Percentiles rank a stretch among this genome's conserved stretches.
Conservation (phyloP, 2,888 invertebrate genomes). For the Eucriotettix oculatus region DNA sequence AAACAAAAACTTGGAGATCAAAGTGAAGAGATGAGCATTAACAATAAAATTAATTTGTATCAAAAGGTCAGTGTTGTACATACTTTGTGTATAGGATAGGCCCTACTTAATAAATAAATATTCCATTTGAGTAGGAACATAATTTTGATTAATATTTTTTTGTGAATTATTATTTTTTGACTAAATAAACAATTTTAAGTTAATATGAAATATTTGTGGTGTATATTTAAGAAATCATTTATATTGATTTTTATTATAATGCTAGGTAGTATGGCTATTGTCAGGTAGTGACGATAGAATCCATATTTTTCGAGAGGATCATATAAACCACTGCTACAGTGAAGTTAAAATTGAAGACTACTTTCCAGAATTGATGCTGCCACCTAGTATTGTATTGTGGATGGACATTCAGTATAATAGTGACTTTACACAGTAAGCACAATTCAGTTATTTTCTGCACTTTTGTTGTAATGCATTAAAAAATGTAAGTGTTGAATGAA, state of each 20-base stretch:
- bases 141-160: too few species aligned
- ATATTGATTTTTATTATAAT: neutral
- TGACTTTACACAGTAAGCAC: constrained; percentile 27
- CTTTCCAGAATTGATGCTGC: constrained; percentile 41
- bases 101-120: too few species aligned
- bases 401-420: constrained; percentile 33
- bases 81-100: too few species aligned
- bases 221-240: neutral
- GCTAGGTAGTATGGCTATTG: constrained; percentile 40
- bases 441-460: neutral
- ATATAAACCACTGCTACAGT: constrained; percentile 34
- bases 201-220: neutral
- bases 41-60: too few species aligned
- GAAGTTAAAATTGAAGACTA: constrained; percentile 35
- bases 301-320: constrained; percentile 45
- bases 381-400: constrained; percentile 36
- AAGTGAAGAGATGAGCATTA: too few species aligned
- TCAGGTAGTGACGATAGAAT: constrained; percentile 46
- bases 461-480: too few species aligned
- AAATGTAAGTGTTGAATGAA: too few species aligned
- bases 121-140: too few species aligned
- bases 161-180: too few species aligned
- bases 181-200: neutral
- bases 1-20: too few species aligned
- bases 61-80: too few species aligned